Base-by-base conservation (phyloP, 2,113 vertebrate genomes). In the Setophaga kirtlandii region DNA sequence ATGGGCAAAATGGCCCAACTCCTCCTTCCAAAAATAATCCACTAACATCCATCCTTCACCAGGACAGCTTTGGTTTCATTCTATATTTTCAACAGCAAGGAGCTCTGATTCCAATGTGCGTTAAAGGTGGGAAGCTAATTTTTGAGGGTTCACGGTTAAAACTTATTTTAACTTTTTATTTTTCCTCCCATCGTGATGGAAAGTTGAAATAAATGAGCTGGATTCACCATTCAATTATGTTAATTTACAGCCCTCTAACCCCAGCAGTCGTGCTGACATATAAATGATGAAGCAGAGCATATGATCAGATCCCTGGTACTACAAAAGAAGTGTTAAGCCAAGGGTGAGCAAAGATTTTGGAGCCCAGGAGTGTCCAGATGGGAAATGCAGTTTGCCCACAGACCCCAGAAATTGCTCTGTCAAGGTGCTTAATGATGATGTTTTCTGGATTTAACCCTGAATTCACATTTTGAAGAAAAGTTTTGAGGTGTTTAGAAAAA, bases 231-330 rank as follows among this genome's bases (percentile, higher is more conserved):
- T 95, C 68, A 92, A 28, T 95, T 96, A 94, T 88, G 88, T 83
- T 96, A 94, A 95, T 96, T 94, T 92, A 71, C 35, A 90, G 88
- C 69, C 60, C 60, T 93, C 12, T 92, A 75, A 94, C 93, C 90
- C 79, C 65, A 78, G 90, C 85, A 96, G 80, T 94, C 70, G 33
- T 79, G 50, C 69, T 83, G 93, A 88, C 92, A 92, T 37, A 81
- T 15, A 90, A 84, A 93, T 95, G 94, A 89, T 94, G 85, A 90
- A 87, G 89, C 60, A 39, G 78, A 96, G 83, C 88, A 75, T 81
- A 60, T 81, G 92, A 95, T 89, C 96, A 75, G 64, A 49, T 71
- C 80, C 58, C 58, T 94, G 14, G 53, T 86, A 69, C 88, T 42
- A 78, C 79, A 85, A 90, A 91, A 89, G 74, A 37, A 82, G 68